Evolutionary conservation across 1,140 invertebrate species (phyloP), one percentile per base, ranked within the genome.

Genomic region (Adoxophyes honmai): DNA sequence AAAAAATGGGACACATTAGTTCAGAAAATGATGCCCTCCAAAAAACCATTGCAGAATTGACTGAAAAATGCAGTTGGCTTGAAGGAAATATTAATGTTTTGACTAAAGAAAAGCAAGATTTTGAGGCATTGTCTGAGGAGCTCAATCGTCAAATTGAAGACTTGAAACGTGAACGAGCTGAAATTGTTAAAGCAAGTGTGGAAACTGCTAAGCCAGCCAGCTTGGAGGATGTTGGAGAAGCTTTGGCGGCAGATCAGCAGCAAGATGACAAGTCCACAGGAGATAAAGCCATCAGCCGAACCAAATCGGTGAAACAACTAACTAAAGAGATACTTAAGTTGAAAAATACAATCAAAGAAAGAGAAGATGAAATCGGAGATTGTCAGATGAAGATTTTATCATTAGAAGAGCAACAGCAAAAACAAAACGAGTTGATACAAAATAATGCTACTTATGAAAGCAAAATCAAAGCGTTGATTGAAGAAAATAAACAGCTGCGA

Each of bases 1-100:
- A 92, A 56, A 94, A 93, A 74, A 91, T 95, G 79, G 93, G 92
- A 68, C 88, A 89, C 53, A 75, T 94, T 14, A 91, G 89, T 4
- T 70, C 89, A 10, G 93, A 94, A 75, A 94, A 94, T 73, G 89
- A 85, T 10, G 79, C 89, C 13, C 77, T 94, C 4, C 75, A 86
- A 15, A 65, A 90, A 57, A 91, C 91, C 66, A 78, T 93, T 33
- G 86, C 78, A 53, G 86, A 91, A 58, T 77, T 92, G 52, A 91
- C 91, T 59, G 90, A 91, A 36, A 91, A 93, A 60, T 91, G 72
- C 59, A 83, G 67, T 4, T 75, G 82, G 44, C 75, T 94, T 10
- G 71, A 83, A 51, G 66, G 81, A 57, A 91, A 90, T 61, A 78
- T 93, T 15, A 90, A 90, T 18, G 73, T 90, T 59, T 78, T 91